Percentiles rank a stretch among this genome's conserved stretches.
These are phyloP conservation scores for Coelopa pilipes DNA, from an alignment of 2,888 invertebrate genomes.

Conservation along the genomic window DNA sequence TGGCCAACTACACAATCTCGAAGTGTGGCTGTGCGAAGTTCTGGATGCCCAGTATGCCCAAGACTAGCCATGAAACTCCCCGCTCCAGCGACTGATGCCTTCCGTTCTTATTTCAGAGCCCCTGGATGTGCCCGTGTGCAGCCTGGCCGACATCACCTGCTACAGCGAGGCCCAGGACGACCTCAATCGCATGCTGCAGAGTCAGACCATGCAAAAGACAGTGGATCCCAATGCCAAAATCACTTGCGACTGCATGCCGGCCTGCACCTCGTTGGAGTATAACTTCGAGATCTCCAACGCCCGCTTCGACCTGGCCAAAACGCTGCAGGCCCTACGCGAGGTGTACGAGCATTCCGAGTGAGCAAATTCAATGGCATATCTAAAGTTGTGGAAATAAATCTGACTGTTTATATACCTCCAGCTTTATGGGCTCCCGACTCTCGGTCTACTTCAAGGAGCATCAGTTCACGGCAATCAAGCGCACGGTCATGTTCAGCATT, in stretches of 20 bases:
- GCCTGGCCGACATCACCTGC: conserved; percentile 59
- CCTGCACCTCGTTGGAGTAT: conserved; percentile 62
- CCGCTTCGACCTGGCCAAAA: conserved; percentile 53
- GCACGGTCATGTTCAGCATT: conserved; percentile 75
- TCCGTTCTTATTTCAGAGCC: conserved; percentile 51
- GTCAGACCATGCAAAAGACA: conserved; percentile 55
- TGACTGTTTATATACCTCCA: conserved; percentile 55
- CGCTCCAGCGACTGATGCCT: not conserved
- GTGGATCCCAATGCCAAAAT: conserved; percentile 49
- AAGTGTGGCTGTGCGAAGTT: conserved; percentile 77
- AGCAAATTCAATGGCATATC: conserved; percentile 27
- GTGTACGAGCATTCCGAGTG: conserved; percentile 59
- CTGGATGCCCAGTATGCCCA: conserved; percentile 72
- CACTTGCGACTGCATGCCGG: conserved; percentile 62
- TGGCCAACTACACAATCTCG: conserved; percentile 74
- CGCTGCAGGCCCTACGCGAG: conserved; percentile 56
- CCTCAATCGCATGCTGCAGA: conserved; percentile 53
- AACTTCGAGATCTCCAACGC: conserved; percentile 63
- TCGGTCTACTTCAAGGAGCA: conserved; percentile 78
- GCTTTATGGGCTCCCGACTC: conserved; percentile 71
- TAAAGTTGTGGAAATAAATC: not conserved
- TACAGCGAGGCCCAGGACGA: conserved; percentile 60
- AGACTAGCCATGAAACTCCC: no score
- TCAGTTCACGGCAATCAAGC: conserved; percentile 75
- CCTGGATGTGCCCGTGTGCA: conserved; percentile 62